Percentiles rank a stretch among this genome's conserved stretches.
Evolutionary conservation across 2,113 vertebrate genomes (phyloP).

Genomic region (Lanius collurio): DNA sequence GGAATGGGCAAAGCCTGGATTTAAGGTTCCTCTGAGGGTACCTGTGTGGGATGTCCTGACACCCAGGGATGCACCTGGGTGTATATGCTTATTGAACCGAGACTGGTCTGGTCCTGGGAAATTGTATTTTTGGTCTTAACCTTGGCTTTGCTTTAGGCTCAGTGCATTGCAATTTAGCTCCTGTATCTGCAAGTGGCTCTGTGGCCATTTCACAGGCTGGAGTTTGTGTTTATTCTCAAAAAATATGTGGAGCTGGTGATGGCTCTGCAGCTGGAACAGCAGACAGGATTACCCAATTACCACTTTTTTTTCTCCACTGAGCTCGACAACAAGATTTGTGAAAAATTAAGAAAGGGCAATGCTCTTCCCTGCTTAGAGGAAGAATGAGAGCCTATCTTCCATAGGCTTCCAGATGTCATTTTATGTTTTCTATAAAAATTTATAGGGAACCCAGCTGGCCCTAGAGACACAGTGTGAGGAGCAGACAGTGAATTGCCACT

Average conservation of each 20-base stretch:
- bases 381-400: background rate
- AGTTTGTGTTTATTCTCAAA: background rate
- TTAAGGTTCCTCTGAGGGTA: background rate
- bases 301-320: background rate
- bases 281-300: background rate
- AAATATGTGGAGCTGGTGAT: background rate
- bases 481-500: background rate
- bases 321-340: background rate
- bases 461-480: background rate
- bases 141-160: background rate
- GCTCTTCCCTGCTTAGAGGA: background rate
- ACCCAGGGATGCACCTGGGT: background rate
- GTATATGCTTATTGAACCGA: background rate
- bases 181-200: background rate
- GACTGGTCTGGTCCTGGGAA: background rate
- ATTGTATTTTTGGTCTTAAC: background rate
- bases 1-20: background rate
- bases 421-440: conserved; percentile 23
- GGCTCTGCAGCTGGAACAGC: background rate
- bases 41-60: background rate
- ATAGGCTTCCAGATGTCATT: conserved; percentile 21
- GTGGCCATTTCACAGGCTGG: background rate
- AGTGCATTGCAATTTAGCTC: background rate
- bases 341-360: background rate
- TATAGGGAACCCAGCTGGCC: conserved; percentile 26